Conservation (phyloP, 2,888 invertebrate species). For the Microplitis deprimator region DNA sequence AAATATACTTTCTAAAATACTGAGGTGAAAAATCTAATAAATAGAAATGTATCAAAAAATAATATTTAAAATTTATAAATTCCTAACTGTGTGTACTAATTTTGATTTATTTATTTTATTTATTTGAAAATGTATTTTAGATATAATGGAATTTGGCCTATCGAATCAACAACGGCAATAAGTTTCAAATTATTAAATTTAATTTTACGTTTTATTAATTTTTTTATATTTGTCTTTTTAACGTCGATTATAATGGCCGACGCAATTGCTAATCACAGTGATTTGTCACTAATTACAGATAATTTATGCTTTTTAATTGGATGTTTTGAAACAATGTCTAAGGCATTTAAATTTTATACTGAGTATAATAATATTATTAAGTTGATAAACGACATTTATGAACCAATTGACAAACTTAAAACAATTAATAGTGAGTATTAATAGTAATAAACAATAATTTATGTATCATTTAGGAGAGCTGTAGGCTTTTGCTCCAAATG, state of each 20-base stretch:
- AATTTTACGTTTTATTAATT: neutral
- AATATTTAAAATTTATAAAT: no score
- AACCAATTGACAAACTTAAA: neutral
- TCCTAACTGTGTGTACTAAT: no score
- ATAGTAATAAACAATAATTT: no score
- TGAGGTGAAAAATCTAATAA: no score
- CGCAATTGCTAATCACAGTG: neutral
- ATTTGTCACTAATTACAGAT: neutral
- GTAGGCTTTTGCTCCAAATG: no score
- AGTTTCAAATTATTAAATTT: neutral
- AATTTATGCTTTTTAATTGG: neutral
- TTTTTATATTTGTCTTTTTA: neutral
- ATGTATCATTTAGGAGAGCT: no score
- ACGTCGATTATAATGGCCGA: neutral
- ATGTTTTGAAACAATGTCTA: neutral
- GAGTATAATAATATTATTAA: neutral
- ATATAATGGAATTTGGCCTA: no score
- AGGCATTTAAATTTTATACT: neutral
- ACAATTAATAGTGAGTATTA: neutral
- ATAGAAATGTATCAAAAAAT: no score
- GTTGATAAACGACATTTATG: neutral
- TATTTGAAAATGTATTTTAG: no score
- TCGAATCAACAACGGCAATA: no score
- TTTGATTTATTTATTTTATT: no score
- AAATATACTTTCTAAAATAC: no score